A percentile compares a stretch with the other conserved stretches of the same genome.
phyloP scores from a whole-genome alignment of 2,797 vertebrate species.

The Microchirus variegatus region DNA sequence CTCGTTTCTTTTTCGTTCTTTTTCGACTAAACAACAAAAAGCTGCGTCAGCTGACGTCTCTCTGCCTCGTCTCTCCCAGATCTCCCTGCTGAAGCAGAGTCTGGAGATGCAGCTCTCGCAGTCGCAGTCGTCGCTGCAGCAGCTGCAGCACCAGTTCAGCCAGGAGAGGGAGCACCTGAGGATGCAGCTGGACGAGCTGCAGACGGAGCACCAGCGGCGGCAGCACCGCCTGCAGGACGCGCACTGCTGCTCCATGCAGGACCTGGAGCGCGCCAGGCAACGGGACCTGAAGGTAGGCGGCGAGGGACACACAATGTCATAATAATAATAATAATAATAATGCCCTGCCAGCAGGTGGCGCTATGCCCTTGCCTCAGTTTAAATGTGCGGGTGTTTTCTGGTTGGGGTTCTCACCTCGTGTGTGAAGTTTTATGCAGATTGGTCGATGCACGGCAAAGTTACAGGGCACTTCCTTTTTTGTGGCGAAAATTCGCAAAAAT shows the following conservation, averaged over 20 bases:
- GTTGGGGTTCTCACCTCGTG: too few relatives aligned
- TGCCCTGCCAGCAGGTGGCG: too few relatives aligned
- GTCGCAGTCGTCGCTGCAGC: conserved; percentile 95
- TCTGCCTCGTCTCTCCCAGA: conserved; percentile 71
- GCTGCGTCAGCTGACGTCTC: background rate
- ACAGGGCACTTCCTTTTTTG: too few relatives aligned
- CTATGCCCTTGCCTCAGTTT: too few relatives aligned
- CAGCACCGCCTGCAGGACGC: conserved; percentile 93
- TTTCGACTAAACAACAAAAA: too few relatives aligned
- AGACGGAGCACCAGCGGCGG: conserved; percentile 91
- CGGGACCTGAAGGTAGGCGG: conserved; percentile 88
- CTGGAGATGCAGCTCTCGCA: conserved; percentile 98
- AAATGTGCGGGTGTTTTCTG: too few relatives aligned
- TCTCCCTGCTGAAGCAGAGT: conserved; percentile 95
- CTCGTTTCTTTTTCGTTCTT: too few relatives aligned
- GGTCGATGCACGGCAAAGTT: too few relatives aligned
- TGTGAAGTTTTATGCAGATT: too few relatives aligned
- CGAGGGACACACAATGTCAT: too few relatives aligned
- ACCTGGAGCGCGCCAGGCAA: conserved; percentile 90
- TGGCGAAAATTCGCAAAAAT: too few relatives aligned
- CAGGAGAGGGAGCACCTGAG: conserved; percentile 94
- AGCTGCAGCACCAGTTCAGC: conserved; percentile 95
- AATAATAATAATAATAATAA: too few relatives aligned
- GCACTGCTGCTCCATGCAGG: conserved; percentile 90
- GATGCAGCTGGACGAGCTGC: conserved; percentile 93